Base-by-base conservation (phyloP, 2,113 vertebrate genomes). In the Zosterops borbonicus region DNA sequence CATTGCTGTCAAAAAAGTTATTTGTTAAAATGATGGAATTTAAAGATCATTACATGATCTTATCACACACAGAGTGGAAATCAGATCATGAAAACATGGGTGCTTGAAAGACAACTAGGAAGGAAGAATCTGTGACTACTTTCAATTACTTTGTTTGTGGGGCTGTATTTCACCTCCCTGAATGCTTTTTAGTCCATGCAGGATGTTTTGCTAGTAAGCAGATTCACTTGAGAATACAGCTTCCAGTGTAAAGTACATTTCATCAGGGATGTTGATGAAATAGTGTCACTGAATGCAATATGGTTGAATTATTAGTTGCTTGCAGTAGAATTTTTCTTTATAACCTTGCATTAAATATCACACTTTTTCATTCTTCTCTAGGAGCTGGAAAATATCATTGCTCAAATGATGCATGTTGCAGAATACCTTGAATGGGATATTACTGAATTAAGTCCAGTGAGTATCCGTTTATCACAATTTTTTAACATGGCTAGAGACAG, bases 381-480 rank as follows among this genome's bases (percentile, higher is more conserved):
- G 98, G 98, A 98, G 67, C 91, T 98, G 56, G 98, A 98, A 96
- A 98, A 98, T 70, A 98, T 98, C 37, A 98, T 98, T 85, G 95
- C 98, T 78, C 98, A 98, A 93, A 98, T 98, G 98, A 98, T 98
- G 98, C 98, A 98, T 33, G 98, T 98, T 25, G 98, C 98, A 49
- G 98, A 98, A 91, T 99, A 98, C 94, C 98, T 99, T 37, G 98
- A 98, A 84, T 99, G 98, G 98, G 98, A 98, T 92, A 97, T 99
- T 95, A 99, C 99, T 6, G 99, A 99, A 91, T 98, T 99, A 42
- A 98, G 98, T 85, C 99, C 98, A 73, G 99, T 99, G 98, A 97
- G 98, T 91, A 94, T 84, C n/a, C n/a, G 28, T 90, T 88, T 90
- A 59, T 75, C 31, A 67, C 28, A 73, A 46, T 29, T 46, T 88